Evolutionary conservation across 2,113 vertebrate species (phyloP).

Genomic region (Maccullochella peelii): DNA sequence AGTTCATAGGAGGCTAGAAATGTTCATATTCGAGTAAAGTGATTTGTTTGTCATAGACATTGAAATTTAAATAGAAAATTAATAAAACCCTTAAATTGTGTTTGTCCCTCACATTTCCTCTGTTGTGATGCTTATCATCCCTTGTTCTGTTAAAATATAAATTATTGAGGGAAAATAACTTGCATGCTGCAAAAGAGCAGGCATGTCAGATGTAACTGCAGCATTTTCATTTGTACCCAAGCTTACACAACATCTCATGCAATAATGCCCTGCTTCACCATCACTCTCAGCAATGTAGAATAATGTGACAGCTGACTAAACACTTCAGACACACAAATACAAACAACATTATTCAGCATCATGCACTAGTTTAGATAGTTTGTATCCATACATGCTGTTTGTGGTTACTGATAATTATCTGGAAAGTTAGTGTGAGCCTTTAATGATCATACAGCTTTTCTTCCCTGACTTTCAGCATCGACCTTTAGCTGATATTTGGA

Average conservation of each 20-base stretch:
- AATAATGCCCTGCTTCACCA: background rate
- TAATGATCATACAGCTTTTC: conserved; percentile 33
- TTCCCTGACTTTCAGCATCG: conserved; percentile 38
- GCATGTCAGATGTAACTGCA: background rate
- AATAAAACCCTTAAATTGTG: background rate
- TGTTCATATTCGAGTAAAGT: background rate
- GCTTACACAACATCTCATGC: conserved; percentile 8
- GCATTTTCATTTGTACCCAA: conserved; percentile 2
- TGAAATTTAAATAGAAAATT: background rate
- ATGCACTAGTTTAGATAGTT: background rate
- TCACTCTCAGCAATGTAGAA: background rate
- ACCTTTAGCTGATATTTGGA: conserved; percentile 76
- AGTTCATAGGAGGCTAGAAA: background rate
- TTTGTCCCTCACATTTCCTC: background rate
- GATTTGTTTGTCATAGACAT: background rate
- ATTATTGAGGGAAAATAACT: background rate
- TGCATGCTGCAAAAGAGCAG: background rate
- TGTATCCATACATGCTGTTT: background rate
- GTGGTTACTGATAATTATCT: conserved; percentile 27
- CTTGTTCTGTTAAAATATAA: background rate
- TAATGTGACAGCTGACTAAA: conserved; percentile 5
- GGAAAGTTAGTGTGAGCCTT: conserved; percentile 8
- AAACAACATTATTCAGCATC: conserved; percentile 9
- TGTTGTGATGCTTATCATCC: background rate
- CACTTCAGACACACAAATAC: conserved; percentile 15